Conservation (phyloP, 2,888 invertebrate genomes). For the Caenorhabditis doughertyi region DNA sequence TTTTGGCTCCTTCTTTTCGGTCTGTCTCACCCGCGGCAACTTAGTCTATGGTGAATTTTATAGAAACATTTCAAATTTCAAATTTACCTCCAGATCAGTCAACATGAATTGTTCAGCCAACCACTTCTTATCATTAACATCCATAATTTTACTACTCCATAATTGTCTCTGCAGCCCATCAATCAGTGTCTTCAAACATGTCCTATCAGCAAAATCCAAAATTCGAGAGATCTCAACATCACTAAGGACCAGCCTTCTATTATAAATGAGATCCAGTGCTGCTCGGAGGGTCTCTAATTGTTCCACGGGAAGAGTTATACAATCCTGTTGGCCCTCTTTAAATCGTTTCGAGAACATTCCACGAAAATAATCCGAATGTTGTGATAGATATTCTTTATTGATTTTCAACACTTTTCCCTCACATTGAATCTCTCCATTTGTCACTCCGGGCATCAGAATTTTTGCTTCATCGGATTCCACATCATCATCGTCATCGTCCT, state of each 20-base stretch:
- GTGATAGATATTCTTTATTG: conserved; percentile 43
- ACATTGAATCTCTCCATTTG: conserved; percentile 17
- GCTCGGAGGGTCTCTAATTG: not conserved
- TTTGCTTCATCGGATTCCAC: not conserved
- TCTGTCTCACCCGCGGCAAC: no score
- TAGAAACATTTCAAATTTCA: no score
- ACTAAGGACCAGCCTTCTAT: not conserved
- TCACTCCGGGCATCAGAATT: conserved; percentile 23
- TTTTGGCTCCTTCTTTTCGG: no score
- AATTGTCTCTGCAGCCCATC: conserved; percentile 17
- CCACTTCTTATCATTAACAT: conserved; percentile 38
- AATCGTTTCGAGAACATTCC: conserved; percentile 44
- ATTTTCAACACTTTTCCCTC: conserved; percentile 6
- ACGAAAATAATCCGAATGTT: conserved; percentile 39
- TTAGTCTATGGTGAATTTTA: no score
- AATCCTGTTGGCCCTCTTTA: conserved; percentile 3
- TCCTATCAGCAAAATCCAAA: conserved; percentile 35
- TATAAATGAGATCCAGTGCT: conserved; percentile 32
- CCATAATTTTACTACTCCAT: conserved; percentile 20
- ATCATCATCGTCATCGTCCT: conserved; percentile 6
- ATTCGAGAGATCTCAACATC: conserved; percentile 6
- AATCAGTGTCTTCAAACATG: conserved; percentile 16
- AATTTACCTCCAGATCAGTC: conserved; percentile 36
- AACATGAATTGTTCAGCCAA: conserved; percentile 46
- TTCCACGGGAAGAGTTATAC: not conserved